These are phyloP conservation scores for Tenebrosternarchus preto DNA, from an alignment of 2,113 vertebrate species.

Conservation along the genomic window DNA sequence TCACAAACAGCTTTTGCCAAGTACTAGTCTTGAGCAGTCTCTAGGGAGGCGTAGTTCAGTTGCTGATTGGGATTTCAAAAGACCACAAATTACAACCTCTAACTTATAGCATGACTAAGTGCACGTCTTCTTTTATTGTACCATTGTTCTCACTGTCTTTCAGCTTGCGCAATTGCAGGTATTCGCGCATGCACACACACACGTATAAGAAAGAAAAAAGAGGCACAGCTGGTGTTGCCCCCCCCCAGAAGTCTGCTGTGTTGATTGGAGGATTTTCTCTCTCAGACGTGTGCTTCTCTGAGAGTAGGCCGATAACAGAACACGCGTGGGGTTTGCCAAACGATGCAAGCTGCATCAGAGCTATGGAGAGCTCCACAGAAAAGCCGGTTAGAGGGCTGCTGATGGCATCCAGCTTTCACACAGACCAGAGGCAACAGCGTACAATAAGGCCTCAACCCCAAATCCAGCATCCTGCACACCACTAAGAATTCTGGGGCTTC, in stretches of 20 bases:
- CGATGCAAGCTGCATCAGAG: slow-evolving; percentile 6
- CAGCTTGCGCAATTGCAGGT: no score
- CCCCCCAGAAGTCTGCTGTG: slow-evolving; percentile 5
- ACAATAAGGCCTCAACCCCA: slow-evolving; percentile 7
- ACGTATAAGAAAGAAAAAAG: neutral
- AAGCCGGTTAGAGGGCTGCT: slow-evolving; percentile 34
- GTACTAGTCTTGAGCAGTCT: no score
- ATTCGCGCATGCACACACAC: neutral
- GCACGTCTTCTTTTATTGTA: no score
- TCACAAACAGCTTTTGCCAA: no score
- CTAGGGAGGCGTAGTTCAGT: no score
- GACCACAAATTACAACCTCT: no score
- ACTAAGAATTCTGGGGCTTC: no score
- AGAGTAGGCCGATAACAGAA: slow-evolving; percentile 23
- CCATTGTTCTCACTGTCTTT: no score
- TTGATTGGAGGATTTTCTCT: slow-evolving; percentile 30
- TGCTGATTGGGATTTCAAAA: no score
- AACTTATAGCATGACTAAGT: no score
- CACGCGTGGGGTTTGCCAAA: slow-evolving; percentile 21
- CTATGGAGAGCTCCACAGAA: slow-evolving; percentile 1
- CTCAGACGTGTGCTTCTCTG: slow-evolving; percentile 7
- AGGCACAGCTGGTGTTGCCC: neutral
- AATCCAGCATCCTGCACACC: neutral
- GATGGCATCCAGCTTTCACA: slow-evolving; percentile 24
- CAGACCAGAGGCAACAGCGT: slow-evolving; percentile 22